Evolutionary conservation across 2,888 invertebrate genomes (phyloP).

Genomic region (Nebria brevicollis): DNA sequence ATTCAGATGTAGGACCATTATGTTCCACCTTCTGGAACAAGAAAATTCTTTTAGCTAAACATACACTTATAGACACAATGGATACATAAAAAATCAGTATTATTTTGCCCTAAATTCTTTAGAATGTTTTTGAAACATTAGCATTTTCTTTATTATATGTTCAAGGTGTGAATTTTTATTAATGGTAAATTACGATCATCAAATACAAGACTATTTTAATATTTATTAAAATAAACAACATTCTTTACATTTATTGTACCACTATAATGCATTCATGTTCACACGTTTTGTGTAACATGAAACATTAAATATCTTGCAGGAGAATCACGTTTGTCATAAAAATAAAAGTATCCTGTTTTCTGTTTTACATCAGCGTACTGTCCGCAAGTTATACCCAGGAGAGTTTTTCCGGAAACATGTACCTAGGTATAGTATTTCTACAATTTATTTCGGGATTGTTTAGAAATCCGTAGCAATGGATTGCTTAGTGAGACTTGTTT

Average conservation of each 20-base stretch:
- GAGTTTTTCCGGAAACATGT: neutral
- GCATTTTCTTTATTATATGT: too few species aligned
- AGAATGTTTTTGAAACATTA: neutral
- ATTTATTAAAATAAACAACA: too few species aligned
- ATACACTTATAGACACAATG: neutral
- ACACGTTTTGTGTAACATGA: too few species aligned
- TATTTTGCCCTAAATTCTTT: neutral
- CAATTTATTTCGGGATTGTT: neutral
- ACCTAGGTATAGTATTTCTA: neutral
- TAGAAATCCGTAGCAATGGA: neutral
- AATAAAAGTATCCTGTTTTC: neutral
- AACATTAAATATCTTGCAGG: neutral
- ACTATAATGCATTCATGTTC: too few species aligned
- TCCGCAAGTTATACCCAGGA: neutral
- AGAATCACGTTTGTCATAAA: neutral
- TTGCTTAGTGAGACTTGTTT: too few species aligned
- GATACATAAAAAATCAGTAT: neutral
- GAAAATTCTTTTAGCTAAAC: slow-evolving; percentile 1
- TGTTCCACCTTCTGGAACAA: neutral
- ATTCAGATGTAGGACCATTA: neutral
- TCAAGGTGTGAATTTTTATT: too few species aligned
- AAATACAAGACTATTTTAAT: too few species aligned
- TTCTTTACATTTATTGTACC: too few species aligned
- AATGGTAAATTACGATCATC: too few species aligned
- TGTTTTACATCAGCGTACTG: neutral